phyloP scores from a whole-genome alignment of 2,888 invertebrate genomes.

The Steinernema carpocapsae region DNA sequence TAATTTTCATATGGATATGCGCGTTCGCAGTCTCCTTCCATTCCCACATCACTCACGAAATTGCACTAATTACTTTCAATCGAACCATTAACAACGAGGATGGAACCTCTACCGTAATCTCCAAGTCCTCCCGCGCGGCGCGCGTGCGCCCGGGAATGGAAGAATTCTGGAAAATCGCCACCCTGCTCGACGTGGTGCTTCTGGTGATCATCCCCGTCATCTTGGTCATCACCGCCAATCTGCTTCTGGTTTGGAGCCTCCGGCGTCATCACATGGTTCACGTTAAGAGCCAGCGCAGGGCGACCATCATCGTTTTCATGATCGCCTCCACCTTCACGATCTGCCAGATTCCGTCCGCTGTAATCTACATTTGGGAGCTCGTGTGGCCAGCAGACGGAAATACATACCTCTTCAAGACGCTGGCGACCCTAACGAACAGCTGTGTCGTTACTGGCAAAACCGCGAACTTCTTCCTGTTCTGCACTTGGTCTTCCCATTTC shows the following conservation, averaged over 20 bases:
- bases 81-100: slow-evolving; percentile 32
- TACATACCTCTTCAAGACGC: slow-evolving; percentile 38
- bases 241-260: slow-evolving; percentile 35
- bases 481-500: slow-evolving; percentile 49
- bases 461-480: slow-evolving; percentile 49
- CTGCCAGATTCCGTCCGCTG: slow-evolving; percentile 48
- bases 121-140: neutral
- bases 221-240: slow-evolving; percentile 46
- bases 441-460: slow-evolving; percentile 49
- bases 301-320: slow-evolving; percentile 42
- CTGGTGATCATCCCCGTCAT: slow-evolving; percentile 50
- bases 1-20: slow-evolving; percentile 41
- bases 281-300: slow-evolving; percentile 39
- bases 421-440: slow-evolving; percentile 45
- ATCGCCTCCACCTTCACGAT: slow-evolving; percentile 51
- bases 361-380: slow-evolving; percentile 47
- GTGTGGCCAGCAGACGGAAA: slow-evolving; percentile 44
- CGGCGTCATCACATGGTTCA: slow-evolving; percentile 28
- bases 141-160: slow-evolving; percentile 37
- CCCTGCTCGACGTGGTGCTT: slow-evolving; percentile 44
- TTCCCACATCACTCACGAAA: slow-evolving; percentile 44
- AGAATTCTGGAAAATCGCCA: slow-evolving; percentile 40
- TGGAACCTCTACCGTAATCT: neutral
- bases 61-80: slow-evolving; percentile 40
- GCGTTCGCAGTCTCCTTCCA: slow-evolving; percentile 44